These are phyloP conservation scores for Aphelenchoides besseyi DNA, from an alignment of 1,140 invertebrate species.

Conservation along the genomic window DNA sequence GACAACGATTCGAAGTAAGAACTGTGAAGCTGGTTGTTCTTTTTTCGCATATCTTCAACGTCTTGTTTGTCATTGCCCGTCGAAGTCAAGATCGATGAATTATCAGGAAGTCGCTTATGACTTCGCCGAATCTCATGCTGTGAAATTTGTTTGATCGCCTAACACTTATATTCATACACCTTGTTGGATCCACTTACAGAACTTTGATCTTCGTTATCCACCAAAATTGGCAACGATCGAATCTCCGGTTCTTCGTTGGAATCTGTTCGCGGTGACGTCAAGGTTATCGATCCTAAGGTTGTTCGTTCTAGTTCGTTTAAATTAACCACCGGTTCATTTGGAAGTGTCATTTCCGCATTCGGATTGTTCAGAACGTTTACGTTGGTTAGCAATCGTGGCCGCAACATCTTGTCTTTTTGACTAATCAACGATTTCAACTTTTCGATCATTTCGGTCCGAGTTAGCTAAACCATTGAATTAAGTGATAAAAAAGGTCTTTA, in stretches of 20 bases:
- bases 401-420: slow-evolving; percentile 23
- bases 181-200: too few species aligned
- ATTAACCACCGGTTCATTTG: slow-evolving; percentile 3
- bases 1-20: not conserved
- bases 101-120: slow-evolving; percentile 12
- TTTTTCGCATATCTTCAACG: slow-evolving; percentile 5
- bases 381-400: slow-evolving; percentile 32
- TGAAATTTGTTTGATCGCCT: not conserved
- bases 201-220: not conserved
- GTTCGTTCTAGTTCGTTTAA: slow-evolving; percentile 6
- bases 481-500: slow-evolving; percentile 4
- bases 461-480: slow-evolving; percentile 24
- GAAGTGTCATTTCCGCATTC: slow-evolving; percentile 17
- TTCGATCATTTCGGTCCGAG: slow-evolving; percentile 25
- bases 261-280: not conserved
- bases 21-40: not conserved
- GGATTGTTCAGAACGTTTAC: slow-evolving; percentile 17
- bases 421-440: slow-evolving; percentile 29
- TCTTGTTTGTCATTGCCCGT: not conserved
- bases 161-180: not conserved
- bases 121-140: slow-evolving; percentile 6
- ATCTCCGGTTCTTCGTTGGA: not conserved
- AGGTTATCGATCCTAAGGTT: slow-evolving; percentile 7
- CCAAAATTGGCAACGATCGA: not conserved
- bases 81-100: not conserved